Evolutionary conservation across 2,113 vertebrate genomes (phyloP).

Genomic region (Percopsis transmontana): DNA sequence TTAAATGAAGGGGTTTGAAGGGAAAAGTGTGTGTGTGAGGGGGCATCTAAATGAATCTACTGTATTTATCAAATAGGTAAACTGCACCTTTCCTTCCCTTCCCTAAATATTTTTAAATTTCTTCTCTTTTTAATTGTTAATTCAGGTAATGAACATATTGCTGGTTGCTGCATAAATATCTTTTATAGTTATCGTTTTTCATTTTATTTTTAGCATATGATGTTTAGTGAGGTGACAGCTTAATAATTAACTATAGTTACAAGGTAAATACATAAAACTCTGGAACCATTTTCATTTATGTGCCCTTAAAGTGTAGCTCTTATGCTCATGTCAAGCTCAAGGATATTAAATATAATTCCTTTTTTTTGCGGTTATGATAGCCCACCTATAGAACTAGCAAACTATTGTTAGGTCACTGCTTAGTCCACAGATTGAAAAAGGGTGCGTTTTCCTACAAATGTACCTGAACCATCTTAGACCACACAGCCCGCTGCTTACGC

Average conservation of each 20-base stretch:
- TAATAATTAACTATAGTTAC: background rate
- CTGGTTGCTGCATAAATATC: background rate
- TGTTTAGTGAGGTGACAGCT: background rate
- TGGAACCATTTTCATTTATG: background rate
- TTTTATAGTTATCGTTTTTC: background rate
- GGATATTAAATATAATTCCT: background rate
- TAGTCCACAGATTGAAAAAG: background rate
- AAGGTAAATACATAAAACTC: background rate
- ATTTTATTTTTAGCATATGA: background rate
- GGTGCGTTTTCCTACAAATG: background rate
- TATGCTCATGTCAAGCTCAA: background rate
- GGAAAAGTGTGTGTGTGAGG: no score
- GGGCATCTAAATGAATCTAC: no score
- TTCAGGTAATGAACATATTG: background rate
- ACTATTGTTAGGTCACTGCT: background rate
- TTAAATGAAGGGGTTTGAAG: no score
- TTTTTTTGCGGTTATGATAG: background rate
- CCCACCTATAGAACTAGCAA: background rate
- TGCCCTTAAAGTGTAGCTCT: background rate
- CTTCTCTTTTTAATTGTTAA: no score
- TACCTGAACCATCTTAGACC: background rate
- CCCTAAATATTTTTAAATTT: no score
- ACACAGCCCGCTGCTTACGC: conserved; percentile 26
- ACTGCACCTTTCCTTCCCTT: no score
- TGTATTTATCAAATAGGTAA: no score